A percentile compares a stretch with the other conserved stretches of the same genome.
These are phyloP conservation scores for Scelioninae gen. 1 DNA, from an alignment of 2,888 invertebrate genomes.

Conservation along the genomic window DNA sequence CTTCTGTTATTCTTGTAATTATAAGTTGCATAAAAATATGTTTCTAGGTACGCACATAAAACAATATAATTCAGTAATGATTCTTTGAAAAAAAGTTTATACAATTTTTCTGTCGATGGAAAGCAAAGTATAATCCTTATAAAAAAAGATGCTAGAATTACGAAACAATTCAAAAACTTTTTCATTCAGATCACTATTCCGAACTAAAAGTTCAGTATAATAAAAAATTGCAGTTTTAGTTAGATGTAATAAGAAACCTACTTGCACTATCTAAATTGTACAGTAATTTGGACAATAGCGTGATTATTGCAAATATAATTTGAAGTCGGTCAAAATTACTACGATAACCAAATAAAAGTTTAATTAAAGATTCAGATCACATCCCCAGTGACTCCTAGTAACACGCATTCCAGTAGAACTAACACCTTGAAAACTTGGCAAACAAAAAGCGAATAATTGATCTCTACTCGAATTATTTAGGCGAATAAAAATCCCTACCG, in stretches of 20 bases:
- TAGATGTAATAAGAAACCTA: slow-evolving; percentile 59
- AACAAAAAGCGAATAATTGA: slow-evolving; percentile 41
- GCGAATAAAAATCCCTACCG: slow-evolving; percentile 16
- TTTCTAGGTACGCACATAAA: too few species aligned
- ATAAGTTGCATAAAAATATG: too few species aligned
- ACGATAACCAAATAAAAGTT: slow-evolving; percentile 67
- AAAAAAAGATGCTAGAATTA: not conserved
- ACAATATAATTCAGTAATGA: not conserved
- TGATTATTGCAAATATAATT: slow-evolving; percentile 69
- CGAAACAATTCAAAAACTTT: slow-evolving; percentile 25
- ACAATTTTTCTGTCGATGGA: not conserved
- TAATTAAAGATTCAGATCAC: slow-evolving; percentile 65
- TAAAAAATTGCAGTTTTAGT: slow-evolving; percentile 55
- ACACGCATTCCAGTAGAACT: slow-evolving; percentile 30
- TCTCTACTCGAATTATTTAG: slow-evolving; percentile 23
- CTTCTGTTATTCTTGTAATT: too few species aligned
- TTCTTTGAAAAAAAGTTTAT: not conserved
- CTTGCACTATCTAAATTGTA: slow-evolving; percentile 64
- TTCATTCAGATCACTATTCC: not conserved
- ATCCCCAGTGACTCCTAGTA: slow-evolving; percentile 37
- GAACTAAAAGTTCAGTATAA: slow-evolving; percentile 35
- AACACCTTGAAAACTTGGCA: slow-evolving; percentile 16
- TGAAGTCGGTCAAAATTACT: slow-evolving; percentile 54
- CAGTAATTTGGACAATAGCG: slow-evolving; percentile 64
- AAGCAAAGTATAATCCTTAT: not conserved